Percentiles rank a stretch among this genome's conserved stretches.
Evolutionary conservation across 1,140 invertebrate species (phyloP).

Genomic region (Tetragnatha versicolor): DNA sequence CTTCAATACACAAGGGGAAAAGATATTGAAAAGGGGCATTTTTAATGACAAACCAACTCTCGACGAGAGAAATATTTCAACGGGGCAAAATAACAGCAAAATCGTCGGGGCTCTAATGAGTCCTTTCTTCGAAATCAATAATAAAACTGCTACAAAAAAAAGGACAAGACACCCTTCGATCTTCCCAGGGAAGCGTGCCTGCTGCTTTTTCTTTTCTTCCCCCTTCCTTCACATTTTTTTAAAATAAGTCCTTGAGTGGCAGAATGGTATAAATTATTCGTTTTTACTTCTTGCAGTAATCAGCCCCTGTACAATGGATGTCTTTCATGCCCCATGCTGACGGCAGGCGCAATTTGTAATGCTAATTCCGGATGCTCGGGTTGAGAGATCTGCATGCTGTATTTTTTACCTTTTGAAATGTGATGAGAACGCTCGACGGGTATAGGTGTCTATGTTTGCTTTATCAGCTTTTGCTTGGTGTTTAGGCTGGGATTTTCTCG

Average conservation of each 20-base stretch:
- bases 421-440: too few species aligned
- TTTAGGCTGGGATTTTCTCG: too few species aligned
- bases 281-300: neutral
- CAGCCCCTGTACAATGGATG: neutral
- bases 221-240: neutral
- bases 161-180: conserved; percentile 8
- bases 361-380: too few species aligned
- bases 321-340: neutral
- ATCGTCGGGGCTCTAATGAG: conserved; percentile 20
- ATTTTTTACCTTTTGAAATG: too few species aligned
- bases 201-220: neutral
- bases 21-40: neutral
- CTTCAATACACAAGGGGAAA: conserved; percentile 16
- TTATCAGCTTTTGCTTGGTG: too few species aligned
- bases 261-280: neutral
- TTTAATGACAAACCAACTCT: conserved; percentile 20
- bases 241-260: neutral
- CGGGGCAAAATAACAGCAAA: conserved; percentile 34
- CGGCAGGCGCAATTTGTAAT: too few species aligned
- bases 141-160: conserved; percentile 25
- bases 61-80: conserved; percentile 12
- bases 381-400: too few species aligned
- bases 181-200: neutral
- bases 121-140: conserved; percentile 35
- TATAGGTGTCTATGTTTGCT: too few species aligned